Evolutionary conservation across 2,113 vertebrate species (phyloP).

Genomic region (Andinoacara biseriatus): DNA sequence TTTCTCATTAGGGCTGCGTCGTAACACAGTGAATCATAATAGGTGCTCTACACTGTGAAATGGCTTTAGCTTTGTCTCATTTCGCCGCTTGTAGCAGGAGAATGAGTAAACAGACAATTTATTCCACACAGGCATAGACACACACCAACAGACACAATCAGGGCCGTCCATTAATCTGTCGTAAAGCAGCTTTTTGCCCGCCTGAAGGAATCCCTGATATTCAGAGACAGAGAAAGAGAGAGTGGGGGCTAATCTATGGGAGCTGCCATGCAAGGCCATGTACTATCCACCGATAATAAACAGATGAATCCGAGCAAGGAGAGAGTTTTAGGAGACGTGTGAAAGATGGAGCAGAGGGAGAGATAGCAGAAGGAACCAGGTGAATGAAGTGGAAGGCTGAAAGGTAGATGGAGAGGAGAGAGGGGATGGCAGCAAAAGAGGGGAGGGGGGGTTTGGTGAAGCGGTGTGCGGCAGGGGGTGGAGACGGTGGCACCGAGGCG

Average conservation of each 20-base stretch:
- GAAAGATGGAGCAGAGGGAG: neutral
- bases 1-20: slow-evolving; percentile 68
- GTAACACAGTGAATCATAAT: slow-evolving; percentile 74
- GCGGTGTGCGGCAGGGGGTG: neutral
- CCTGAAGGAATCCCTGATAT: slow-evolving; percentile 62
- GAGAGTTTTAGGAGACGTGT: neutral
- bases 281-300: slow-evolving; percentile 49
- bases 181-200: slow-evolving; percentile 60
- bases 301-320: slow-evolving; percentile 1
- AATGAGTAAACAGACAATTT: slow-evolving; percentile 65
- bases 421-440: neutral
- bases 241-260: slow-evolving; percentile 57
- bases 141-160: slow-evolving; percentile 52
- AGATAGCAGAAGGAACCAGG: neutral
- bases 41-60: slow-evolving; percentile 71
- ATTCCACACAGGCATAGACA: slow-evolving; percentile 34
- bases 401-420: slow-evolving; percentile 1
- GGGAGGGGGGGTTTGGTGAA: neutral
- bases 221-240: slow-evolving; percentile 14
- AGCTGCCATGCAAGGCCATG: slow-evolving; percentile 53
- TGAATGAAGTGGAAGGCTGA: slow-evolving; percentile 17
- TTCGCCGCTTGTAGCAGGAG: slow-evolving; percentile 43
- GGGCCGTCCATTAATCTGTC: slow-evolving; percentile 58
- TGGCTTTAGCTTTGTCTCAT: slow-evolving; percentile 70
- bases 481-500: slow-evolving; percentile 39